phyloP scores from a whole-genome alignment of 2,797 vertebrate genomes.

The Hypotaenidia okinawae region DNA sequence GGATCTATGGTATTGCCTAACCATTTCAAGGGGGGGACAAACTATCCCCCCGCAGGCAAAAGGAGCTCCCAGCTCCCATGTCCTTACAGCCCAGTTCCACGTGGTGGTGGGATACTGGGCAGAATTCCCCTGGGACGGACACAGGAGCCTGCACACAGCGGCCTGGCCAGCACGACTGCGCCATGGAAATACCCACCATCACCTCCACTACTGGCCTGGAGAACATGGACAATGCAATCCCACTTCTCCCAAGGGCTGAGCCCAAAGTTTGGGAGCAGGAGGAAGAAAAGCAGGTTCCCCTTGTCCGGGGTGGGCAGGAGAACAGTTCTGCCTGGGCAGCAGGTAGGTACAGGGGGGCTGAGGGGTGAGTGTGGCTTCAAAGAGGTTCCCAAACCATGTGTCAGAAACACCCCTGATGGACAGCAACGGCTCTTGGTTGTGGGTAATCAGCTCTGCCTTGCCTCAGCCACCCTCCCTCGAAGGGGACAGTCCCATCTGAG shows the following conservation, averaged over 20 bases:
- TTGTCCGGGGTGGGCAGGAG: accelerated
- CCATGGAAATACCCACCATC: background rate
- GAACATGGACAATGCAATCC: background rate
- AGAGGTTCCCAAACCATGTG: background rate
- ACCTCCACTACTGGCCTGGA: background rate
- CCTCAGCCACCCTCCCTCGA: background rate
- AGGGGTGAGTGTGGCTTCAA: background rate
- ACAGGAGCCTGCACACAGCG: background rate
- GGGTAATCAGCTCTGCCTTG: background rate
- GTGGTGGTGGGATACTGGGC: background rate
- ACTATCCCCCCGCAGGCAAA: background rate
- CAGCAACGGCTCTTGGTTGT: background rate
- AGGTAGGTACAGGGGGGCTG: background rate
- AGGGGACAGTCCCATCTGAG: background rate
- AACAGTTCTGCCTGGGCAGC: background rate
- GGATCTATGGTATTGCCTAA: background rate
- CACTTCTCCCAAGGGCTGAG: background rate
- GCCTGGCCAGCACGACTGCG: background rate
- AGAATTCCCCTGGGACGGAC: background rate
- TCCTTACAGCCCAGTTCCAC: background rate
- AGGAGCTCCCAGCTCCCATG: background rate
- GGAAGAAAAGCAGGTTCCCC: background rate
- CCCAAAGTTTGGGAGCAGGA: background rate
- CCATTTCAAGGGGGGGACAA: background rate
- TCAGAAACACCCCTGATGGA: background rate